phyloP scores from a whole-genome alignment of 2,797 vertebrate species.

The Phrynocephalus vlangalii region DNA sequence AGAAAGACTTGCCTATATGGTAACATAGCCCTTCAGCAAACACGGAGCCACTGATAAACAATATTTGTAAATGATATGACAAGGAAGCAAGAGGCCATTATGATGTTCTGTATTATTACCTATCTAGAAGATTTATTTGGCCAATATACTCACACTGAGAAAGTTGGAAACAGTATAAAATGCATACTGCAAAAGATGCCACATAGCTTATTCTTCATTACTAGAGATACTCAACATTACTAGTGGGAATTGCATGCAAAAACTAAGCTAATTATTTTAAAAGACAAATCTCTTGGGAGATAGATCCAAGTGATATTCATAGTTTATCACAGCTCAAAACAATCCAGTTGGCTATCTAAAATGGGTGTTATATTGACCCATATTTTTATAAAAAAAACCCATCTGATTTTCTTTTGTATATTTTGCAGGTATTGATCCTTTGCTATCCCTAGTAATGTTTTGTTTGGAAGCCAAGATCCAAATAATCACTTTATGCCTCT shows the following conservation, averaged over 20 bases:
- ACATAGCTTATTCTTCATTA: constrained; percentile 48
- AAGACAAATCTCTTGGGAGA: constrained; percentile 33
- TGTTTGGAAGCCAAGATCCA: neutral
- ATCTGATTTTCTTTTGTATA: neutral
- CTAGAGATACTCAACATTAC: constrained; percentile 45
- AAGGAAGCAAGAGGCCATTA: constrained; percentile 34
- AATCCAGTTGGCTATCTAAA: neutral
- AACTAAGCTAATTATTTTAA: constrained; percentile 59
- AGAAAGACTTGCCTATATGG: constrained; percentile 1
- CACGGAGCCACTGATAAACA: constrained; percentile 31
- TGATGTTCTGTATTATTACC: constrained; percentile 32
- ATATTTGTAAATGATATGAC: constrained; percentile 47
- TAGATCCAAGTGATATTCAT: neutral
- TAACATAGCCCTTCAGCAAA: constrained; percentile 4
- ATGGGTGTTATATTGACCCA: neutral
- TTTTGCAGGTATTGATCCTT: neutral
- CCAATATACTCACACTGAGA: constrained; percentile 18
- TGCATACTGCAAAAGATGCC: constrained; percentile 21
- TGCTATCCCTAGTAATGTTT: neutral
- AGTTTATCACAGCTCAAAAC: neutral
- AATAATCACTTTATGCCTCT: neutral
- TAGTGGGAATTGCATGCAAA: constrained; percentile 15
- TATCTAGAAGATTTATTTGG: constrained; percentile 60
- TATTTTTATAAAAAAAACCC: neutral
- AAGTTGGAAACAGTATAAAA: neutral